These are phyloP conservation scores for Phylloscopus whistleri DNA, from an alignment of 2,113 vertebrate genomes.

Conservation along the genomic window DNA sequence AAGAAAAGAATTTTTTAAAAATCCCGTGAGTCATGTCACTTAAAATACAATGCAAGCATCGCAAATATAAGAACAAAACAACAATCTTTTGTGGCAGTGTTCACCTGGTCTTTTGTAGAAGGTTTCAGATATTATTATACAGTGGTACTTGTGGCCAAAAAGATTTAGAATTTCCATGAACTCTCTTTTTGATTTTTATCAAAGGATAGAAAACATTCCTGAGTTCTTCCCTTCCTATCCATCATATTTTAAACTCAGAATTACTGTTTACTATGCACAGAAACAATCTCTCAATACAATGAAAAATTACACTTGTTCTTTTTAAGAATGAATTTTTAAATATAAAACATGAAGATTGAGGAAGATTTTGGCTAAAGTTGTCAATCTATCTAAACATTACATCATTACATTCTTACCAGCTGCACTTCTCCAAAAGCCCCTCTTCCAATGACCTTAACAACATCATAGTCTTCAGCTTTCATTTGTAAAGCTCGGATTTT, in stretches of 20 bases:
- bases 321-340: background rate
- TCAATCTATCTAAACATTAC: background rate
- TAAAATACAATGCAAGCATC: background rate
- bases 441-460: slow-evolving; percentile 97
- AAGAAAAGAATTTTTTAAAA: background rate
- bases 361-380: background rate
- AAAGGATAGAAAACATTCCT: background rate
- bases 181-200: background rate
- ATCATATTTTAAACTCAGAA: background rate
- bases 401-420: slow-evolving; percentile 80
- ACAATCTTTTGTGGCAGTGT: background rate
- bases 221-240: background rate
- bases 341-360: background rate
- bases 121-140: background rate
- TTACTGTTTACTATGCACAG: background rate
- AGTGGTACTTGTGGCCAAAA: background rate
- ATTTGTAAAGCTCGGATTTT: slow-evolving; percentile 90
- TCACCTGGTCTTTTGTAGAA: background rate
- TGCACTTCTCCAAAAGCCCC: slow-evolving; percentile 98
- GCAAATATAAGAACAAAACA: background rate
- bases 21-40: background rate
- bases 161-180: background rate
- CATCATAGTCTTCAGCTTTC: slow-evolving; percentile 98
- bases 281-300: background rate
- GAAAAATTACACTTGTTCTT: background rate